Base-by-base conservation (phyloP, 35 echinoderm and acorn worm species). In the Heliocidaris erythrogramma region DNA sequence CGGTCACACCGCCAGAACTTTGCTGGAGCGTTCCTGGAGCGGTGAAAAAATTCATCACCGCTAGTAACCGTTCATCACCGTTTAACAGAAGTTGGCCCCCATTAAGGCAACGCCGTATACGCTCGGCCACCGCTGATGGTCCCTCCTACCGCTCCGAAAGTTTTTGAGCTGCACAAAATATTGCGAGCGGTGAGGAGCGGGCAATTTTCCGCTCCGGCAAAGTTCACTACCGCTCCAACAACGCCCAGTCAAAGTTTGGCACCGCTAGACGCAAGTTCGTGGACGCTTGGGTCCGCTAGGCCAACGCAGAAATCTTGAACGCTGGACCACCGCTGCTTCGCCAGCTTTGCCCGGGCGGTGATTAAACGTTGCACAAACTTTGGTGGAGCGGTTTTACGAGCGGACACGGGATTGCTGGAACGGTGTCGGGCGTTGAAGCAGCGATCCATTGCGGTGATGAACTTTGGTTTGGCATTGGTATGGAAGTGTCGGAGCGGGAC, bases 151-250 rank as follows among this genome's bases (percentile, higher is more conserved):
- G 86, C 86, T 88, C 86, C n/a, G n/a, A n/a, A n/a, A n/a, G n/a
- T n/a, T 88, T 88, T 88, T 88, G 86, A 88, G 86, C 86, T 88
- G 86, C 86, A 88, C 86, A 32, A 88, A 88, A 88, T 88, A 88
- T 88, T 88, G 86, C 86, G 30, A 88, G 86, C 86, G 86, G 31
- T 88, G 35, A 42, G 35, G 3, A 42, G 35, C 35, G 86, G 86
- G 86, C 86, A 88, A 88, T 88, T 88, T 88, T 88, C 86, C 86
- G 86, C 86, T 88, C 86, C 86, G 31, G 86, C 86, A 88, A 88
- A 88, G 86, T 88, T 88, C 30, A 88, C 86, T 9, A 88, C 86
- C 86, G 86, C 86, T 88, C 86, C 31, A 88, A 88, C 86, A 88
- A 88, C 86, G 86, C 86, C 86, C 86, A 88, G 86, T 88, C 86